Percentiles rank a stretch among this genome's conserved stretches.
phyloP scores from a whole-genome alignment of 2,797 vertebrate species.

The Pseudopleuronectes americanus region DNA sequence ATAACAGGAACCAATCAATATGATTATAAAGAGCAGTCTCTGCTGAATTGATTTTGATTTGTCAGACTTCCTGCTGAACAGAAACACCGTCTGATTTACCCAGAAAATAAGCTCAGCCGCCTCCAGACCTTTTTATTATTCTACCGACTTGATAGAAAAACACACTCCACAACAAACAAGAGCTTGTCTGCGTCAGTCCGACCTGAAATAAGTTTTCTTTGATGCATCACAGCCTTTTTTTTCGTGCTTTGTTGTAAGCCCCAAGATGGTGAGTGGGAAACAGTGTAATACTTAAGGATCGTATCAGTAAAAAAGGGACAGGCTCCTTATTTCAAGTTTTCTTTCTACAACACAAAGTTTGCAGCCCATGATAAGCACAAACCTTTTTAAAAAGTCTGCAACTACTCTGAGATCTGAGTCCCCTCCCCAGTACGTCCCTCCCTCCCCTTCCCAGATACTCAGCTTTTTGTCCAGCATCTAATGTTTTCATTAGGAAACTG shows the following conservation, averaged over 20 bases:
- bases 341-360: not conserved
- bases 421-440: constrained; percentile 59
- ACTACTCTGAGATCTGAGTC: constrained; percentile 51
- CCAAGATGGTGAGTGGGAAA: too few relatives aligned
- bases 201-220: constrained; percentile 1
- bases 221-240: constrained; percentile 1
- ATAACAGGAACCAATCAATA: constrained; percentile 73
- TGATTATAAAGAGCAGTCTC: constrained; percentile 55
- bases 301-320: not conserved
- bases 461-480: constrained; percentile 70
- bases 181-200: not conserved
- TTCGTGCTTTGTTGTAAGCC: too few relatives aligned
- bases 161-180: constrained; percentile 7
- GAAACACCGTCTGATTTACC: constrained; percentile 39
- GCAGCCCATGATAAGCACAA: not conserved
- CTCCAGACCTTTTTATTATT: not conserved
- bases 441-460: constrained; percentile 67
- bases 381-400: constrained; percentile 12
- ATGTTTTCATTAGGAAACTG: constrained; percentile 80
- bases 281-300: not conserved
- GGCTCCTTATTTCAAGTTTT: not conserved
- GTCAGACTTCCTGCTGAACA: constrained; percentile 35
- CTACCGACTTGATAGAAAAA: not conserved
- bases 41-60: constrained; percentile 58
- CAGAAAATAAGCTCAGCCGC: constrained; percentile 17